Percentiles rank a stretch among this genome's conserved stretches.
Conservation (phyloP, 1,140 invertebrate species). For the Metopolophium dirhodum region DNA sequence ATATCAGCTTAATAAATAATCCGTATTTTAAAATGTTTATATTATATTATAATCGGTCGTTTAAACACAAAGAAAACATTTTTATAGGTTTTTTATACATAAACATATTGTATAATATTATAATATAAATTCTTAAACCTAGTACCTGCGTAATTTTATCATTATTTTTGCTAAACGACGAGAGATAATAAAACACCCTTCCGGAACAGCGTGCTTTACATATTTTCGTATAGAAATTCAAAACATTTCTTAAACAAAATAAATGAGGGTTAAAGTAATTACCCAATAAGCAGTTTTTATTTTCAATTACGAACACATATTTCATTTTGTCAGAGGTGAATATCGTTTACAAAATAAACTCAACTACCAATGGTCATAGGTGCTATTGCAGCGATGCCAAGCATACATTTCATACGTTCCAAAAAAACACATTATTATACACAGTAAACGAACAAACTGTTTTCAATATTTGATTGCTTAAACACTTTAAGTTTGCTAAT, state of each 20-base stretch:
- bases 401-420: not conserved
- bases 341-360: not conserved
- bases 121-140: slow-evolving; percentile 4
- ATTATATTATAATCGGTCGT: not conserved
- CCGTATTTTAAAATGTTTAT: not conserved
- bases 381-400: not conserved
- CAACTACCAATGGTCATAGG: not conserved
- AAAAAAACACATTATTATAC: not conserved
- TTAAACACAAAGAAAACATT: not conserved
- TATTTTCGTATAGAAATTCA: not conserved
- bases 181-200: not conserved
- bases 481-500: not conserved
- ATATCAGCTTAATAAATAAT: slow-evolving; percentile 13
- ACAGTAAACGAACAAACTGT: not conserved
- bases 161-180: not conserved
- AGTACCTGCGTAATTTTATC: not conserved
- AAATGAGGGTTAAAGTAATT: not conserved
- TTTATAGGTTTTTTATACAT: not conserved
- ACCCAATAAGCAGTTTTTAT: not conserved
- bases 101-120: not conserved
- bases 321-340: not conserved
- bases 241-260: not conserved
- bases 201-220: not conserved
- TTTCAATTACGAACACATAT: not conserved
- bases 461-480: not conserved